These are phyloP conservation scores for Brachionus manjavacas DNA, from an alignment of 1,140 invertebrate species.

Conservation along the genomic window DNA sequence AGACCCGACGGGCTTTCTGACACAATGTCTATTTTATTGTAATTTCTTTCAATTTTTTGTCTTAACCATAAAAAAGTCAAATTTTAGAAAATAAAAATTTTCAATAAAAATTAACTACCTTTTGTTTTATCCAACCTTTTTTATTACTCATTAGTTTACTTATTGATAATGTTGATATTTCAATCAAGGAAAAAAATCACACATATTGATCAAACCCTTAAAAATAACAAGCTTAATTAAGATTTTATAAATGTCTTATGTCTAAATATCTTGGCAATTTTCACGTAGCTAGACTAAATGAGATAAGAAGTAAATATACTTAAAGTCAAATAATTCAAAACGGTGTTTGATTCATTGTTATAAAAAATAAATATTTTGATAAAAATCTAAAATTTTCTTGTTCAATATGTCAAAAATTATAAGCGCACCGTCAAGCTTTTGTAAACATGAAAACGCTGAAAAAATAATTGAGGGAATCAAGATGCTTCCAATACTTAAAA, in stretches of 20 bases:
- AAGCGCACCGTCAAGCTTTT: not conserved
- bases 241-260: not conserved
- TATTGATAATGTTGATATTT: not conserved
- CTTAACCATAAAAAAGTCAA: not conserved
- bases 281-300: not conserved
- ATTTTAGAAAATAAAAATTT: not conserved
- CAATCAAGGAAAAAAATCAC: not conserved
- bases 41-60: too few species aligned
- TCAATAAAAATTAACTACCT: not conserved
- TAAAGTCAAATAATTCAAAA: not conserved
- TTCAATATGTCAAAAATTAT: not conserved
- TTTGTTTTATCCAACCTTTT: not conserved
- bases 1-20: too few species aligned
- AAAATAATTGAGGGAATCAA: slow-evolving; percentile 18
- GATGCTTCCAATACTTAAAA: slow-evolving; percentile 22
- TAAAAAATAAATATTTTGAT: not conserved
- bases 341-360: not conserved
- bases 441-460: not conserved
- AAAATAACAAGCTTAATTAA: not conserved
- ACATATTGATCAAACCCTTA: not conserved
- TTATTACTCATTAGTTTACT: not conserved
- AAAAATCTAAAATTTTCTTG: not conserved
- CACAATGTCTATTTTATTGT: too few species aligned
- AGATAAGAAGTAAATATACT: not conserved
- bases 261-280: not conserved